These are phyloP conservation scores for Alviniconcha marisindica DNA, from an alignment of 1,140 invertebrate genomes.

Conservation along the genomic window DNA sequence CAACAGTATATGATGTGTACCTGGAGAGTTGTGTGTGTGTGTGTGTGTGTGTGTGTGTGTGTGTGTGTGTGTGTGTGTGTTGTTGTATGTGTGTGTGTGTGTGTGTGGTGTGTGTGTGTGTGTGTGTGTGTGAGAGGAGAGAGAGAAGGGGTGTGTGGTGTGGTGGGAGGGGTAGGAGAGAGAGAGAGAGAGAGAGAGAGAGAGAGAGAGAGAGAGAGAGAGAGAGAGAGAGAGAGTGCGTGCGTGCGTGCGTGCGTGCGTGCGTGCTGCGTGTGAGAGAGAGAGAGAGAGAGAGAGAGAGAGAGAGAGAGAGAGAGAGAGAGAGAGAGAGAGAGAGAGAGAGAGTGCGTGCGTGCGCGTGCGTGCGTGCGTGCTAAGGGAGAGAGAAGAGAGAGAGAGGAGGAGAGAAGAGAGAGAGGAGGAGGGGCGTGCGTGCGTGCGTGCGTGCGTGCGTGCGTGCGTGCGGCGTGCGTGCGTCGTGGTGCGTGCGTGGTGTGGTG, in stretches of 20 bases:
- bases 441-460: too few species aligned
- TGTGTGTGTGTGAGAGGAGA: background rate
- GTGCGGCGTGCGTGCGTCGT: too few species aligned
- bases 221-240: background rate
- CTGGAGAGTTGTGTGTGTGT: background rate
- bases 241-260: background rate
- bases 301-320: background rate
- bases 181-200: background rate
- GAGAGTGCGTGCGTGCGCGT: background rate
- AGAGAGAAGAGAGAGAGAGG: background rate
- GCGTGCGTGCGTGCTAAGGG: background rate
- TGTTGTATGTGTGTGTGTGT: background rate
- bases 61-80: background rate
- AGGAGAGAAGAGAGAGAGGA: slow-evolving; percentile 19
- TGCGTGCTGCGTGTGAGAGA: background rate
- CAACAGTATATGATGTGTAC: background rate
- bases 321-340: background rate
- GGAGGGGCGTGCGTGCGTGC: too few species aligned
- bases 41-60: background rate
- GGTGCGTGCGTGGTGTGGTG: background rate
- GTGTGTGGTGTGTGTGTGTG: background rate
- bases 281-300: background rate
- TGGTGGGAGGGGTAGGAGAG: background rate
- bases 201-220: background rate
- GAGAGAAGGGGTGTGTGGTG: background rate